Evolutionary conservation across 2,888 invertebrate species (phyloP).

Genomic region (Agriopis aurantiaria): DNA sequence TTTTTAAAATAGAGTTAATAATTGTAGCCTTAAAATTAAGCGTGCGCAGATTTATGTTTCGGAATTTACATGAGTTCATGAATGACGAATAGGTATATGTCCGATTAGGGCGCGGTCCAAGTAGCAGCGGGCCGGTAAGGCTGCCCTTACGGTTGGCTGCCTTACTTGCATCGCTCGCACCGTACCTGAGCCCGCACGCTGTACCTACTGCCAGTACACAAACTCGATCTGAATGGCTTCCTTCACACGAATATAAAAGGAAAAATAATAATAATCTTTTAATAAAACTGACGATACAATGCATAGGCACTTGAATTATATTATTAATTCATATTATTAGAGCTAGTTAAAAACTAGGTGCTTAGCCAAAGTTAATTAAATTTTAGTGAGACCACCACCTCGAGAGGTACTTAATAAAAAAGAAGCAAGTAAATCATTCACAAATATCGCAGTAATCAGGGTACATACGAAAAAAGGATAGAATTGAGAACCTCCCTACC

Average conservation of each 20-base stretch:
- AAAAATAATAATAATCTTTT: too few relatives aligned
- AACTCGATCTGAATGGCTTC: neutral
- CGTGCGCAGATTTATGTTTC: slow-evolving; percentile 20
- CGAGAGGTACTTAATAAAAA: too few relatives aligned
- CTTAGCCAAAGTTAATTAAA: too few relatives aligned
- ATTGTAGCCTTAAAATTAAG: slow-evolving; percentile 42
- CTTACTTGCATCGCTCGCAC: slow-evolving; percentile 17
- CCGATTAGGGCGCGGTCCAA: slow-evolving; percentile 57
- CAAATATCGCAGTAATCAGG: too few relatives aligned
- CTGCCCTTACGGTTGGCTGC: slow-evolving; percentile 54
- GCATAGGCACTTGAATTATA: too few relatives aligned
- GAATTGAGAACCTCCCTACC: too few relatives aligned
- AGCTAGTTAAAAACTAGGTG: too few relatives aligned
- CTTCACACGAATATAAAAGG: neutral
- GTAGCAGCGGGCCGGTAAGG: slow-evolving; percentile 61
- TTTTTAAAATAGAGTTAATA: slow-evolving; percentile 46
- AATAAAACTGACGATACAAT: too few relatives aligned
- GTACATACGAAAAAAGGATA: too few relatives aligned
- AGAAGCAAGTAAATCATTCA: too few relatives aligned
- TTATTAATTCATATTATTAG: too few relatives aligned
- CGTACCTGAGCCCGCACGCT: neutral
- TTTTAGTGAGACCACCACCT: too few relatives aligned
- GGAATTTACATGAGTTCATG: slow-evolving; percentile 35
- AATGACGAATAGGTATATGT: slow-evolving; percentile 46
- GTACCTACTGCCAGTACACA: slow-evolving; percentile 4